phyloP scores from a whole-genome alignment of 2,797 vertebrate genomes.

The Sebastes nivosus region DNA sequence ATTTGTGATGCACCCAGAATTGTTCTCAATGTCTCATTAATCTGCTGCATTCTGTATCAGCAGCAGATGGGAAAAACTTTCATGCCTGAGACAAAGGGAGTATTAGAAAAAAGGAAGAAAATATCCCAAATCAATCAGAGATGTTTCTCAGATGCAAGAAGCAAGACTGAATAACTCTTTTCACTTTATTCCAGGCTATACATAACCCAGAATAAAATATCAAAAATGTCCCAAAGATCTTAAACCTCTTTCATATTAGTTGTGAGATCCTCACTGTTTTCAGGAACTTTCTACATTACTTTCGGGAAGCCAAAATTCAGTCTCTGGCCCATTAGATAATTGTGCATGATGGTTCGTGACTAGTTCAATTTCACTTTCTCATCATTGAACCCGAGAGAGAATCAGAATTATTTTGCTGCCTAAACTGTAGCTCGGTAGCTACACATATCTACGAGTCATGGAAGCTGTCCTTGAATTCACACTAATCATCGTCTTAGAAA shows the following conservation, averaged over 20 bases:
- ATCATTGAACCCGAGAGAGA: background rate
- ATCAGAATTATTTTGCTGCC: background rate
- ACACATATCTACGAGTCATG: background rate
- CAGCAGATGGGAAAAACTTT: background rate
- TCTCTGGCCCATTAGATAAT: background rate
- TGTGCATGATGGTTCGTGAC: background rate
- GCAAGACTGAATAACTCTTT: background rate
- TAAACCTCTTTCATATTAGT: constrained; percentile 20
- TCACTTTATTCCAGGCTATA: constrained; percentile 6
- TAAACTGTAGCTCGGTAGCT: background rate
- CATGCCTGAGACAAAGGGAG: background rate
- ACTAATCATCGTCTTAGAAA: background rate
- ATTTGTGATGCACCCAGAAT: background rate
- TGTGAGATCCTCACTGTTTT: background rate
- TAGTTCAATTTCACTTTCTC: background rate
- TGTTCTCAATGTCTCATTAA: background rate
- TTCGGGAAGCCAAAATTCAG: background rate
- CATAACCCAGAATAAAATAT: constrained; percentile 29
- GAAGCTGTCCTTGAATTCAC: background rate
- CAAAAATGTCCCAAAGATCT: background rate
- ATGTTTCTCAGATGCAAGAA: constrained; percentile 4
- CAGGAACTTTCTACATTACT: constrained; percentile 1
- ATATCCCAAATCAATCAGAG: background rate
- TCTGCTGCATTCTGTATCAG: background rate
- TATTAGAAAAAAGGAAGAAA: background rate